phyloP scores from a whole-genome alignment of 2,113 vertebrate species.

The Condylura cristata region DNA sequence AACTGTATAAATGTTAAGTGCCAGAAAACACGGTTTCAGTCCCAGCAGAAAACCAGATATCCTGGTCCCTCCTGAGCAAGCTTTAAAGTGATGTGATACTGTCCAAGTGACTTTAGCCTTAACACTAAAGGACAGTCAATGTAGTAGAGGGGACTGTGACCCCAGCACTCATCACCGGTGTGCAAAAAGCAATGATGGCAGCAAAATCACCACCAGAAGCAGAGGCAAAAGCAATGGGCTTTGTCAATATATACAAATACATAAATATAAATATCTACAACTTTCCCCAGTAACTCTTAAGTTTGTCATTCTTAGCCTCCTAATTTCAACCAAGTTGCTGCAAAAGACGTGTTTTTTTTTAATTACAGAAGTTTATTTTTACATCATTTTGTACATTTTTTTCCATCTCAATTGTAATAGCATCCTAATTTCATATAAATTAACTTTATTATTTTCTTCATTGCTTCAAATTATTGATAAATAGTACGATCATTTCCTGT shows the following conservation, averaged over 20 bases:
- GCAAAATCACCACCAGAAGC: background rate
- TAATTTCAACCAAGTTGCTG: too few relatives aligned
- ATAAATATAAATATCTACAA: background rate
- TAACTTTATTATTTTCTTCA: slow-evolving; percentile 21
- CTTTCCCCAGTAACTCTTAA: background rate
- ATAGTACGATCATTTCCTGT: background rate
- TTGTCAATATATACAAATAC: too few relatives aligned
- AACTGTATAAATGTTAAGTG: background rate
- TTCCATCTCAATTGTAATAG: too few relatives aligned
- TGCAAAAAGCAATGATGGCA: background rate
- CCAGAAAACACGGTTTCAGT: background rate
- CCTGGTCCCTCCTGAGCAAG: background rate
- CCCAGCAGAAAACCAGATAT: background rate
- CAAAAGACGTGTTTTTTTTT: too few relatives aligned
- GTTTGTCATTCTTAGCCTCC: background rate
- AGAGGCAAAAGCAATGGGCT: background rate
- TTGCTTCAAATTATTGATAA: background rate
- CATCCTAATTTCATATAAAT: background rate
- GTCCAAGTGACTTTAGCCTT: background rate
- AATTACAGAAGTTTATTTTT: too few relatives aligned
- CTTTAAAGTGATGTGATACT: background rate
- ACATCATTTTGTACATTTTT: too few relatives aligned
- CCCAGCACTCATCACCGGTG: background rate
- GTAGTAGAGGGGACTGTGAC: background rate
- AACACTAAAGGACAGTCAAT: background rate